These are phyloP conservation scores for Osedax fenrisi DNA, from an alignment of 2,888 invertebrate species.

Conservation along the genomic window DNA sequence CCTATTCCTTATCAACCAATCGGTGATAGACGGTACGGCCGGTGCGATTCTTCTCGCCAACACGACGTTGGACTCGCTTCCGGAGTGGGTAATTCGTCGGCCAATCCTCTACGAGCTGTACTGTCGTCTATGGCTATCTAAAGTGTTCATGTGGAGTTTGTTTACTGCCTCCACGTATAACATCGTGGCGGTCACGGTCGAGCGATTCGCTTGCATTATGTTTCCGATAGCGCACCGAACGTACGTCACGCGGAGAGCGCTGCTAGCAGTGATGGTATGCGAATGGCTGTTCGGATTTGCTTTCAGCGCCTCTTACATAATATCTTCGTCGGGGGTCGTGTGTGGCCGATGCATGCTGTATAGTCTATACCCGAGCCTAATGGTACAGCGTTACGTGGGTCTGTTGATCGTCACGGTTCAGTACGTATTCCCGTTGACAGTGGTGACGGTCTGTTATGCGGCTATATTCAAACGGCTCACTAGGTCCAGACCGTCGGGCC, in stretches of 20 bases:
- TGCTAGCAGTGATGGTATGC: constrained; percentile 4
- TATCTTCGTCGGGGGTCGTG: constrained; percentile 18
- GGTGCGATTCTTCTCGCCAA: constrained; percentile 28
- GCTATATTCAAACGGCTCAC: not conserved
- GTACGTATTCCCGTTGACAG: constrained; percentile 13
- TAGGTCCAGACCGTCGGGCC: not conserved
- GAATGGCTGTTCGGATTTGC: constrained; percentile 23
- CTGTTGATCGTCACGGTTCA: not conserved
- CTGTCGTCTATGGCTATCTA: constrained; percentile 30
- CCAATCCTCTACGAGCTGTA: no score
- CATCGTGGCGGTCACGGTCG: constrained; percentile 31
- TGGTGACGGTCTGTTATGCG: constrained; percentile 6
- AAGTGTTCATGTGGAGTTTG: constrained; percentile 21
- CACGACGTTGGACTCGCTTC: constrained; percentile 5
- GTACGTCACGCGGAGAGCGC: constrained; percentile 7
- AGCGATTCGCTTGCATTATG: constrained; percentile 31
- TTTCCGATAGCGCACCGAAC: constrained; percentile 30
- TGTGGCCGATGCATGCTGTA: not conserved
- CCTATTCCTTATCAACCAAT: constrained; percentile 33
- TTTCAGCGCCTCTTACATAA: constrained; percentile 25
- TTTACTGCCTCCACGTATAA: constrained; percentile 31
- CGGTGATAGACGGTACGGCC: constrained; percentile 30
- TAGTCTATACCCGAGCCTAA: not conserved
- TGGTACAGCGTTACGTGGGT: not conserved
- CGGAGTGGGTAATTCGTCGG: not conserved